Evolutionary conservation across 2,888 invertebrate genomes (phyloP), one percentile per base, ranked within the genome.

Genomic region (Myathropa florea): DNA sequence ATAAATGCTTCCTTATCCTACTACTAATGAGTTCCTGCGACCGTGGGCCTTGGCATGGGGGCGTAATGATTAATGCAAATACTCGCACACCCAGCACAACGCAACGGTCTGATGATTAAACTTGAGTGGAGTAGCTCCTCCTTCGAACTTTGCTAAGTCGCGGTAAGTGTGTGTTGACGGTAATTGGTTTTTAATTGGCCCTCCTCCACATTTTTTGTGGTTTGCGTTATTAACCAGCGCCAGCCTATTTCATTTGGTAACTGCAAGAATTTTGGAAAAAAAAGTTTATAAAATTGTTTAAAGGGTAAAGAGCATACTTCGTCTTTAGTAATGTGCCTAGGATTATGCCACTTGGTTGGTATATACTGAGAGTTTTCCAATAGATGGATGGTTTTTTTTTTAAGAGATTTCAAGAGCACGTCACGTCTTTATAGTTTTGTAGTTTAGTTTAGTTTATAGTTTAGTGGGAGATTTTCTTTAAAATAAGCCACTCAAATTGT

Each of bases 41-140:
- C 39, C n/a, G 1, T 4, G 4, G 12, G 12, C 24, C 26, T 36
- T 10, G 72, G 14, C 46, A 33, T 60, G 30, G 70, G 60, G 39
- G 24, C 55, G 21, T 67, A 61, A 70, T 84, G 64, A 71, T 84
- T 84, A 76, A 76, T 80, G 70, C 55, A 76, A 80, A 71, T 76
- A 57, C 24, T n/a, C 61, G 18, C 18, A 46, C 46, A 46, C 18
- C 46, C 46, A 18, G 18, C 30, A n/a, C 26, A 55, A 53, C 18
- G 55, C n/a, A 14, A 23, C 28, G 53, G 9, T 61, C 61, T 61
- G 39, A 24, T 39, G 64, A 60, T 36, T 59, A 39, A 70, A 59
- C 23, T 83, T 63, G 21, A 57, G 26, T 36, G 67, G 59, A 53
- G 36, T 39, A n/a, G 46, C 46, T 72, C 57, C 57, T 10, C 33